phyloP scores from a whole-genome alignment of 2,888 invertebrate genomes.

The Metacarcinus magister region DNA sequence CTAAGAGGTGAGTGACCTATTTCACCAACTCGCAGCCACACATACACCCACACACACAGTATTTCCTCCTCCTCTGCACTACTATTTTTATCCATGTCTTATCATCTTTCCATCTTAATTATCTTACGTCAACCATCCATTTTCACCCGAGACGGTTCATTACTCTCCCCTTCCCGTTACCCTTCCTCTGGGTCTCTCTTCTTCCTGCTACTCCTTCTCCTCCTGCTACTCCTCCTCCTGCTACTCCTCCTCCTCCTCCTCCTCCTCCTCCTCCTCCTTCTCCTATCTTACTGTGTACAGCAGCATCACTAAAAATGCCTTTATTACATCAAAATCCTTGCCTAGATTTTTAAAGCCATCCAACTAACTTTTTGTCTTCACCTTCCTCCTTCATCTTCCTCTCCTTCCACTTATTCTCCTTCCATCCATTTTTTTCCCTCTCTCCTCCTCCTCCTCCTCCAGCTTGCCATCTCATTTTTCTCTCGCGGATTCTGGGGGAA shows the following conservation, averaged over 20 bases:
- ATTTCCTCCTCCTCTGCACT: background rate
- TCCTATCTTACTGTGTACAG: background rate
- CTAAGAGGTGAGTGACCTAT: background rate
- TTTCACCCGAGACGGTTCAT: background rate
- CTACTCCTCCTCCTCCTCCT: background rate
- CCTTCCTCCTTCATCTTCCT: background rate
- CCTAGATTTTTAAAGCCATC: background rate
- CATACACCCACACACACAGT: background rate
- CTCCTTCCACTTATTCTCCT: background rate
- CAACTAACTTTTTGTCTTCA: background rate
- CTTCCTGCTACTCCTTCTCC: background rate
- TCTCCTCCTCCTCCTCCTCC: background rate
- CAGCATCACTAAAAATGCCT: background rate
- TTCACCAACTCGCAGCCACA: background rate
- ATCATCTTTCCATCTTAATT: constrained; percentile 27
- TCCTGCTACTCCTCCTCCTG: constrained; percentile 30
- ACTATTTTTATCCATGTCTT: constrained; percentile 29
- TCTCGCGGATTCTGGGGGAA: background rate
- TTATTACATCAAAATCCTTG: background rate
- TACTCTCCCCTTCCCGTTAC: background rate
- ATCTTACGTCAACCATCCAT: background rate
- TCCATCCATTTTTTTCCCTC: background rate
- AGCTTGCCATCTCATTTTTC: background rate
- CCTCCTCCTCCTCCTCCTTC: background rate
- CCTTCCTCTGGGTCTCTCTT: background rate